Evolutionary conservation across 2,113 vertebrate genomes (phyloP).

Genomic region (Megaceryle maxima): DNA sequence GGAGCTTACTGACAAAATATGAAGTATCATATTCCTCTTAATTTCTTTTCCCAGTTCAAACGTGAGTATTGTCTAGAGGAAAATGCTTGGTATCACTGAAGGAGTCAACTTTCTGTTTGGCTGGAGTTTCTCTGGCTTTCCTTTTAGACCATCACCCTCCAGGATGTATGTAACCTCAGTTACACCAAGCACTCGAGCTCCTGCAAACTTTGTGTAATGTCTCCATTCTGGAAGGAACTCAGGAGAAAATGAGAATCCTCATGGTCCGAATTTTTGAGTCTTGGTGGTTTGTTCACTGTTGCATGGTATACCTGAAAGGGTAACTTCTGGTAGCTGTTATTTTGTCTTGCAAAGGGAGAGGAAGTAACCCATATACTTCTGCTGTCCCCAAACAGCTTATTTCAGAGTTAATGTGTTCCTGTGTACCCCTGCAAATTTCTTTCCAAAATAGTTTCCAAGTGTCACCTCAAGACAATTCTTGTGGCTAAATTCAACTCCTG

Average conservation of each 20-base stretch:
- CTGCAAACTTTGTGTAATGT: accelerated
- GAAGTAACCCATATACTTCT: neutral
- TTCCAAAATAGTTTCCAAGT: neutral
- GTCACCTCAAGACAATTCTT: neutral
- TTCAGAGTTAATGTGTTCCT: neutral
- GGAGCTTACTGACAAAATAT: neutral
- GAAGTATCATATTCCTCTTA: neutral
- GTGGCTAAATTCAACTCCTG: neutral
- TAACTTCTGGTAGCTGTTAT: neutral
- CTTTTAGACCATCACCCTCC: neutral
- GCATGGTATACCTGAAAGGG: neutral
- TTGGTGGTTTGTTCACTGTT: neutral
- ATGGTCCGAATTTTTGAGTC: neutral
- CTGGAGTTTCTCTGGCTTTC: neutral
- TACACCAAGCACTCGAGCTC: neutral
- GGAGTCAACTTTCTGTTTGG: neutral
- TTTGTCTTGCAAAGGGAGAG: neutral
- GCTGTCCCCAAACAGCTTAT: neutral
- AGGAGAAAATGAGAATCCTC: neutral
- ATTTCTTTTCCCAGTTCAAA: neutral
- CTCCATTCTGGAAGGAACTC: neutral
- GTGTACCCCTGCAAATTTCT: neutral
- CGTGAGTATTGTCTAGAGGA: neutral
- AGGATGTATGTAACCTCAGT: neutral
- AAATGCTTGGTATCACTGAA: neutral